Conservation (phyloP, 2,888 invertebrate species). For the Meliscaeva auricollis region DNA sequence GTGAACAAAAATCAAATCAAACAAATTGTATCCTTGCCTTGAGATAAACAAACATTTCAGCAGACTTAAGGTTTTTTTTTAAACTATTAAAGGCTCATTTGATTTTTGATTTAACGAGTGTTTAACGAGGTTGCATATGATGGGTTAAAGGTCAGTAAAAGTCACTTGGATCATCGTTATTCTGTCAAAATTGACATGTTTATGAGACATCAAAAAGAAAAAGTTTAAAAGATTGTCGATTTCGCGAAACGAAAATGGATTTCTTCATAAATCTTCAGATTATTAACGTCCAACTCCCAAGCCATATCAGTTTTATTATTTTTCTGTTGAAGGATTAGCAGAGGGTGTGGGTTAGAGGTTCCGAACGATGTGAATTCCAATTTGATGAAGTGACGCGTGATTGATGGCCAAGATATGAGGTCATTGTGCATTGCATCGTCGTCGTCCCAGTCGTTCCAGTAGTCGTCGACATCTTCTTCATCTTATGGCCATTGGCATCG, state of each 20-base stretch:
- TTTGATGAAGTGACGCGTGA: slow-evolving; percentile 74
- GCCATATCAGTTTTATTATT: neutral
- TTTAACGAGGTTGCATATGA: slow-evolving; percentile 53
- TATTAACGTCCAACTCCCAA: slow-evolving; percentile 62
- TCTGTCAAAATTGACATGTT: slow-evolving; percentile 68
- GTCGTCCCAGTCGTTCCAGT: neutral
- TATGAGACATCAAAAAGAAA: slow-evolving; percentile 43
- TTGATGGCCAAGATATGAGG: slow-evolving; percentile 74
- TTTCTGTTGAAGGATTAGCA: neutral
- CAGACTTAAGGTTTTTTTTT: neutral
- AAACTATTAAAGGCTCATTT: slow-evolving; percentile 5
- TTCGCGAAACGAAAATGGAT: slow-evolving; percentile 51
- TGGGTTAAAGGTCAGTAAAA: slow-evolving; percentile 43
- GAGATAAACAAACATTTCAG: slow-evolving; percentile 62
- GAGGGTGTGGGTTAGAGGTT: slow-evolving; percentile 57
- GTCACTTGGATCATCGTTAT: slow-evolving; percentile 56
- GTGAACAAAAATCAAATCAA: no score
- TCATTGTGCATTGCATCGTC: slow-evolving; percentile 67
- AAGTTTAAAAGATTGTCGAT: slow-evolving; percentile 30
- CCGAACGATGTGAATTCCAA: slow-evolving; percentile 60
- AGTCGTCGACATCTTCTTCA: slow-evolving; percentile 7
- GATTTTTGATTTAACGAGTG: slow-evolving; percentile 60
- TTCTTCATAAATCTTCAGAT: slow-evolving; percentile 66
- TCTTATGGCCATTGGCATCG: slow-evolving; percentile 24
- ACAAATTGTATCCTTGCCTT: slow-evolving; percentile 46